Evolutionary conservation across 2,113 vertebrate genomes (phyloP).

Genomic region (Echinops telfairi): DNA sequence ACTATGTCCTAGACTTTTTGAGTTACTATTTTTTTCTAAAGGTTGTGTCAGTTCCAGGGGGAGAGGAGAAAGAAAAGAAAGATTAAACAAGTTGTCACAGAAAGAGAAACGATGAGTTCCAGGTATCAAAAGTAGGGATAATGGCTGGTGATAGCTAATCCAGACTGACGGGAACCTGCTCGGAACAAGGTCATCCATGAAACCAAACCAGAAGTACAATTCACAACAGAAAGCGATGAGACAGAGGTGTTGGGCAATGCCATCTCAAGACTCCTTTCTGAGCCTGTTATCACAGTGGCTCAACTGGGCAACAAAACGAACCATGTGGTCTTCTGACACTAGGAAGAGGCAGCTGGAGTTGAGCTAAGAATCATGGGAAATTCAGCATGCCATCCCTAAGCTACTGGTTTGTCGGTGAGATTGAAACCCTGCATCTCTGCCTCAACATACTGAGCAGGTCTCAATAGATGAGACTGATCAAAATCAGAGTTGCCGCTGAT

Average conservation of each 20-base stretch:
- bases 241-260: neutral
- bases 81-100: neutral
- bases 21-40: neutral
- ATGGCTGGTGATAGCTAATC: too few relatives aligned
- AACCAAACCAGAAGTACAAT: too few relatives aligned
- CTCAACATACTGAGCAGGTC: neutral
- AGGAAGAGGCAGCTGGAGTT: too few relatives aligned
- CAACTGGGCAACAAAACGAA: neutral
- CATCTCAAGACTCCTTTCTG: neutral
- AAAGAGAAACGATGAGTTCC: neutral
- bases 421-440: neutral
- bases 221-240: neutral
- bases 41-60: too few relatives aligned
- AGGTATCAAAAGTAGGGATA: neutral
- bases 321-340: neutral
- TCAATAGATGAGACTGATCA: neutral
- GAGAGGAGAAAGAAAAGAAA: conserved; percentile 1
- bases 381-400: too few relatives aligned
- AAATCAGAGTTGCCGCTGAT: neutral
- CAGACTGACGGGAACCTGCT: neutral
- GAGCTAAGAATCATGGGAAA: neutral
- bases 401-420: neutral
- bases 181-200: neutral
- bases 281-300: neutral
- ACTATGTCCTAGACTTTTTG: neutral